Evolutionary conservation across 2,113 vertebrate species (phyloP), one percentile per base, ranked within the genome.

Genomic region (Cryptomyrus ogoouensis): DNA sequence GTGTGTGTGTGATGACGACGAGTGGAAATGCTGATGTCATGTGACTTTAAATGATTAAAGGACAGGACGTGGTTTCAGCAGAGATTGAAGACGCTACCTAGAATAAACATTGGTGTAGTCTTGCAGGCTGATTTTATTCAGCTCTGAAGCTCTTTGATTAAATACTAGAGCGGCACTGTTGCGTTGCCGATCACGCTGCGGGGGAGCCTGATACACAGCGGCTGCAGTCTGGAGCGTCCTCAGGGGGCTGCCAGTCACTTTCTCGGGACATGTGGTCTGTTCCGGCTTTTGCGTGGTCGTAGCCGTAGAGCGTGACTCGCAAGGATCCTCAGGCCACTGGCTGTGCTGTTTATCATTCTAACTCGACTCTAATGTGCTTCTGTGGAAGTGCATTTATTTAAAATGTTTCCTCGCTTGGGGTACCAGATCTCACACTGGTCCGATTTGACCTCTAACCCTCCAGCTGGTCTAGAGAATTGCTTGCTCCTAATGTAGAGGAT

Each of bases 21-120:
- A 92, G 24, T 27, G 91, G 94, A 94, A 94, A 94, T 96, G 96
- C 95, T 95, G 94, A 93, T 88, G 94, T 97, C 97, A 98, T 91
- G 87, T 98, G 97, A 96, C 93, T 93, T 95, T 89, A 94, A 94
- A 95, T 96, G 94, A 96, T 96, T 96, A 97, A 95, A 94, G 95
- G 95, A 96, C 95, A 96, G 97, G 97, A 97, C 96, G 96, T 96
- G 94, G 94, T 91, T 93, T 90, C 83, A 91, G 91, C 91, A 91
- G 91, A 89, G 53, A 91, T 88, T 90, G 90, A 88, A 90, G 93
- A 93, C 93, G 90, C 91, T 93, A 90, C 91, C 88, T 89, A 21
- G n/a, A 80, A 42, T 31, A 56, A 53, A 56, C 49, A 50, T 46
- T 87, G 53, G 13, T 35, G 74, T 77, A 19, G 70, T 35, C 39